Conservation (phyloP, 2,797 vertebrate genomes). For the Ciconia nigra region DNA sequence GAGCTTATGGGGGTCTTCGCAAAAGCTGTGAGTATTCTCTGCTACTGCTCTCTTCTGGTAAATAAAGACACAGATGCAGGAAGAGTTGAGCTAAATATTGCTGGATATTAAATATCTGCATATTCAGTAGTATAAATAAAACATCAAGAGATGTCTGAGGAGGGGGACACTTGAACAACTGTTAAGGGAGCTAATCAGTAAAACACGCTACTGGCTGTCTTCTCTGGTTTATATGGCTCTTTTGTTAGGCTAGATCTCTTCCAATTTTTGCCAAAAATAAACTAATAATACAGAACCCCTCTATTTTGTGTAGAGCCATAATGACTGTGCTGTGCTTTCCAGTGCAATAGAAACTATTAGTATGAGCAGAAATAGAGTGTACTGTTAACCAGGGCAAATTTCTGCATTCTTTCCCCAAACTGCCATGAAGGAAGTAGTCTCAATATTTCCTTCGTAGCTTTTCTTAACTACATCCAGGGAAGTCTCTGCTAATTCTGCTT, state of each 20-base stretch:
- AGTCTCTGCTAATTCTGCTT: neutral
- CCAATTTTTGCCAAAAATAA: neutral
- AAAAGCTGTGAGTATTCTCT: constrained; percentile 90
- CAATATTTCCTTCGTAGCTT: neutral
- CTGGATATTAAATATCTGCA: neutral
- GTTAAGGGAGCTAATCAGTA: neutral
- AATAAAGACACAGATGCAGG: neutral
- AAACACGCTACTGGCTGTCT: neutral
- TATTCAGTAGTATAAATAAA: neutral
- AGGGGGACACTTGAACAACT: neutral
- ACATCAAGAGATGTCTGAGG: neutral
- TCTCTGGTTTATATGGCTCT: neutral
- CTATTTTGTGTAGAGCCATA: neutral
- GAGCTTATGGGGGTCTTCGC: constrained; percentile 99
- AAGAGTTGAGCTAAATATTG: neutral
- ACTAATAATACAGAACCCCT: neutral
- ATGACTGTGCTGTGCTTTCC: neutral
- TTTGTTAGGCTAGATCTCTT: neutral
- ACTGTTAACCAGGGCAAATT: neutral
- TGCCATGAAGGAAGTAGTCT: neutral
- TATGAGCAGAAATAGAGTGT: neutral
- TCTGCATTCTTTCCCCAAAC: neutral
- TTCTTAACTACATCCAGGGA: neutral
- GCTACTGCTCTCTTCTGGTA: neutral
- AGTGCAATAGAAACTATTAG: neutral